Evolutionary conservation across 30 jellyfish, hydroid and myxozoan genomes (phyloP).

Genomic region (Phacellophora camtschatica): DNA sequence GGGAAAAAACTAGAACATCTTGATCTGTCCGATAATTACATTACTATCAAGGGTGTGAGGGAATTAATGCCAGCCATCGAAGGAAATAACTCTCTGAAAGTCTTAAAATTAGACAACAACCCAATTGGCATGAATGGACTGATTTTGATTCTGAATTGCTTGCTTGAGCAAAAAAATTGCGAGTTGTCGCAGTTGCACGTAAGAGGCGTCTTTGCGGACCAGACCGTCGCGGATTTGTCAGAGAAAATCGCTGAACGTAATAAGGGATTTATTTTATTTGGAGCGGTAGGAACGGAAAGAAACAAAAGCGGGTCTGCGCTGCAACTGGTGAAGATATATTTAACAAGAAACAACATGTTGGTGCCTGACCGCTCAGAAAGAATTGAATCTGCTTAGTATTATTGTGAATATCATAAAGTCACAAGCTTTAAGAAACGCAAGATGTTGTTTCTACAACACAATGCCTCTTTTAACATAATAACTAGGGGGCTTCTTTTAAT

Average conservation of each 20-base stretch:
- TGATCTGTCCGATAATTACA: conserved; percentile 51
- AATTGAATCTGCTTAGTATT: background rate
- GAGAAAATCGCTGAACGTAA: background rate
- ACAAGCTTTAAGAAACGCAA: too few relatives aligned
- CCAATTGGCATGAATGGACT: conserved; percentile 61
- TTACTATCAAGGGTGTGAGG: conserved; percentile 24
- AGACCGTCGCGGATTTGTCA: conserved; percentile 11
- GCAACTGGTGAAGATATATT: conserved; percentile 17
- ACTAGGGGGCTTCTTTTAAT: too few relatives aligned
- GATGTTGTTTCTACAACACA: too few relatives aligned
- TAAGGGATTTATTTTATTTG: conserved; percentile 25
- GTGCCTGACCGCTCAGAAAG: conserved; percentile 4
- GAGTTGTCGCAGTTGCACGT: conserved; percentile 46
- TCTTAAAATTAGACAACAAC: conserved; percentile 47
- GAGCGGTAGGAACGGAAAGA: conserved; percentile 21
- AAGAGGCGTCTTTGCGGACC: conserved; percentile 57
- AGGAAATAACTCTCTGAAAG: background rate
- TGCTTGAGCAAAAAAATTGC: conserved; percentile 14
- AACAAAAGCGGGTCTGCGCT: conserved; percentile 9
- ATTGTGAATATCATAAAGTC: too few relatives aligned
- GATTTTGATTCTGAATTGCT: conserved; percentile 7
- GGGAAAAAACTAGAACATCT: conserved; percentile 13
- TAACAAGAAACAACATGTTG: conserved; percentile 25
- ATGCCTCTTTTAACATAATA: too few relatives aligned
- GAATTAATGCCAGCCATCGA: conserved; percentile 21